Base-by-base conservation (phyloP, 2,113 vertebrate species). In the Neoarius graeffei region DNA sequence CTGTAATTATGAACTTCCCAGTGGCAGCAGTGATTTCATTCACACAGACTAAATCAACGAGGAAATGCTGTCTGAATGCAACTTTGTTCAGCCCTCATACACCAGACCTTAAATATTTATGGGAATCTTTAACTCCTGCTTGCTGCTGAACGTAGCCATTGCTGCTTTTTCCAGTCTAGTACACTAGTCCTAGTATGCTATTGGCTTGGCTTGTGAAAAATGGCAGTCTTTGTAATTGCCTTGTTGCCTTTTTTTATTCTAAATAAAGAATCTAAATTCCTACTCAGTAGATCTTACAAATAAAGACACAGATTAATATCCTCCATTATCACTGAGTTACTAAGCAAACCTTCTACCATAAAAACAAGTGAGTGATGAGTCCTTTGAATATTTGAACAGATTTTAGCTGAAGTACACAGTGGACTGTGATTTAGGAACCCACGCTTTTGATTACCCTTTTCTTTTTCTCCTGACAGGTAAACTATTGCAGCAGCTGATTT, bases 41-140 rank as follows among this genome's bases (percentile, higher is more conserved):
- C 8, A 50, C 42, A 20, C 20, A 1, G 71, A 74, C 30, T 74
- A 15, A 71, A 71, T 42, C 69, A 42, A 30, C 14, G 14, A 30
- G 69, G 69, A 35, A 71, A 35, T 25, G 60, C 60, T 35, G 67
- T n/a, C 67, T 71, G 67, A 73, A 8, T 74, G 7, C 35, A 19
- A 19, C 42, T 74, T 19, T 74, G 7, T 7, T 74, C 17, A 9
- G 0, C 69, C 20, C 69, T 73, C 30, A 42, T 13, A 77, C 74
- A n/a, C 20, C 74, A 54, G n/a, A 25, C 74, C 10, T 74, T 74
- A 42, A 74, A 74, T 74, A 76, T 77, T 77, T 52, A 77, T 52
- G 13, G 1, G 74, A 54, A n/a, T 66, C 23, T n/a, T 66, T 7
- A 76, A 48, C 35, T 71, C 69, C 30, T 71, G 67, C 15, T 17